phyloP scores from a whole-genome alignment of 2,797 vertebrate genomes.

The Propithecus perrieri region DNA sequence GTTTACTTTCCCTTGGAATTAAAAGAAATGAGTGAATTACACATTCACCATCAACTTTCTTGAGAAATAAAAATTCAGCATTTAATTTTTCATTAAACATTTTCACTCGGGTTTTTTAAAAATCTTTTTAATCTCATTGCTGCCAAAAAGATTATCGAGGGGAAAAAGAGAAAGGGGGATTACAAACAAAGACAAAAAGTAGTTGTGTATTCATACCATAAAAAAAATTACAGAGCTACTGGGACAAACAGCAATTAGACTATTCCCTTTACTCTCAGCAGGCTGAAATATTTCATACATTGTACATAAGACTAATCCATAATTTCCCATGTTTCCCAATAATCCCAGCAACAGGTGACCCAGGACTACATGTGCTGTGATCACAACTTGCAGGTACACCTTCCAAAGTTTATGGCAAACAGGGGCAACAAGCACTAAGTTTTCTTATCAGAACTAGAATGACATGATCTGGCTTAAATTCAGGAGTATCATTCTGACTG shows the following conservation, averaged over 20 bases:
- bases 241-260: not conserved
- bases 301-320: not conserved
- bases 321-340: not conserved
- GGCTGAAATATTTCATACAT: not conserved
- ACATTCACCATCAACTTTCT: not conserved
- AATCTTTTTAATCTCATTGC: not conserved
- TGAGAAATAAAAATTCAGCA: conserved; percentile 23
- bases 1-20: conserved; percentile 29
- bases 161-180: not conserved
- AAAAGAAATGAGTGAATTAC: conserved; percentile 30
- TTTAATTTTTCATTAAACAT: conserved; percentile 30
- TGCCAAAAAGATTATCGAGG: not conserved
- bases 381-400: not conserved
- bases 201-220: not conserved
- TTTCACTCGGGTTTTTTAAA: not conserved
- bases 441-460: not conserved
- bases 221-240: not conserved
- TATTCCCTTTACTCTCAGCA: not conserved
- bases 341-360: not conserved
- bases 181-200: not conserved
- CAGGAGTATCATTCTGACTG: not conserved
- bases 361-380: not conserved
- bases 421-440: not conserved
- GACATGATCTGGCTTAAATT: conserved; percentile 3
- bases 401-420: not conserved